Base-by-base conservation (phyloP, 30 jellyfish, hydroid and myxozoan genomes). In the Catostylus mosaicus region DNA sequence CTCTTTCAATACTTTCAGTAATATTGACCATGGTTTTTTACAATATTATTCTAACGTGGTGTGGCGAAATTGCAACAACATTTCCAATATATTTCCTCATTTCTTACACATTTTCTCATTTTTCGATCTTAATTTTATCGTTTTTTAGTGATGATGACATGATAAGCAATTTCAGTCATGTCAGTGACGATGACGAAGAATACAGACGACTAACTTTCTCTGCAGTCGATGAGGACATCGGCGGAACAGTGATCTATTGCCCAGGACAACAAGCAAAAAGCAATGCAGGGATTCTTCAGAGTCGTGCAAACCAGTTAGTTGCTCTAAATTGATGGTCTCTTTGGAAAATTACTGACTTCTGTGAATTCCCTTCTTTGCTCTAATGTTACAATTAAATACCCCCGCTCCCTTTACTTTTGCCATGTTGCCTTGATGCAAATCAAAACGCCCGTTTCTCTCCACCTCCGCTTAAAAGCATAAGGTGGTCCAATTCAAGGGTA, bases 131-230 rank as follows among this genome's bases (percentile, higher is more conserved):
- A 12, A 23, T 2, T 29, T 31, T 27, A 9, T 40, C 20, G 10
- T 37, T 20, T 73, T 71, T 7, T 46, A 87, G 96, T 7, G 96
- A 87, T 61, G 78, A 46, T 47, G 96, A 87, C 87, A 87, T 87
- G 90, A 81, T 73, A 34, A 87, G 96, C 54, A 87, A 87, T 46
- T 87, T 87, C 46, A 87, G 96, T 77, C 96, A 87, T 56, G 74
- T 87, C 54, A 87, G 90, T 54, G 90, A 75, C 67, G 86, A 78
- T 32, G 96, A 75, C 12, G 86, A 72, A 57, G 80, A 81, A 52
- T 67, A 40, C 38, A 71, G 78, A 31, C 37, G 89, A 40, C 47
- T 80, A 74, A 68, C 92, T 6, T 4, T 59, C 48, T 65, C 52
- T 2, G 30, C n/a, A 7, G 51, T 50, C 9, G 82, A 73, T 26